Conservation (phyloP, 2,888 invertebrate species). For the Adelphocoris suturalis region DNA sequence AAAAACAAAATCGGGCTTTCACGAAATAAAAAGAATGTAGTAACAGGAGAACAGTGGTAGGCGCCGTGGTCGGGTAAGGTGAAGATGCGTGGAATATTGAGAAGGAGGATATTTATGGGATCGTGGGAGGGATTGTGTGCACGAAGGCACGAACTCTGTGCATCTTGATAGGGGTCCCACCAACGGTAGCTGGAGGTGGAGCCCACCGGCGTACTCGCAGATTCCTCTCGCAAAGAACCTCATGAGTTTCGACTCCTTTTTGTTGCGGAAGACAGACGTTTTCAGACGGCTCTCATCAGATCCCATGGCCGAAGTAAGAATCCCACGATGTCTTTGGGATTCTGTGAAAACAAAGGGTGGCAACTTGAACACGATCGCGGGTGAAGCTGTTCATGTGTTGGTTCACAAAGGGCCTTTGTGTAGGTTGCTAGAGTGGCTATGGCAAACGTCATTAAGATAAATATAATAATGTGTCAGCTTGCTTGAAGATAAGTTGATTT, state of each 20-base stretch:
- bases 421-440: neutral
- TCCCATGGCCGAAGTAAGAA: neutral
- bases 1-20: neutral
- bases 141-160: slow-evolving; percentile 54
- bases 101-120: slow-evolving; percentile 53
- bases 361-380: neutral
- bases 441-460: neutral
- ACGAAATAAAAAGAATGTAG: neutral
- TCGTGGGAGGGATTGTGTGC: slow-evolving; percentile 55
- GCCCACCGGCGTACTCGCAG: slow-evolving; percentile 40
- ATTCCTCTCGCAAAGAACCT: neutral
- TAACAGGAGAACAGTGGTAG: slow-evolving; percentile 16
- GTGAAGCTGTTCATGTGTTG: neutral
- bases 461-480: no score
- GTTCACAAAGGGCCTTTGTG: neutral
- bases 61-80: slow-evolving; percentile 33
- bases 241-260: neutral
- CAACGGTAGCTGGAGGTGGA: slow-evolving; percentile 22
- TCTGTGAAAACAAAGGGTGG: neutral
- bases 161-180: slow-evolving; percentile 46
- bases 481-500: no score
- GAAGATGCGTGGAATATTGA: slow-evolving; percentile 56
- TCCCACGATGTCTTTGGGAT: neutral
- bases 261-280: neutral
- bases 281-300: neutral